Percentiles rank a stretch among this genome's conserved stretches.
Evolutionary conservation across 1,140 invertebrate species (phyloP).

Genomic region (Tachypleus tridentatus): DNA sequence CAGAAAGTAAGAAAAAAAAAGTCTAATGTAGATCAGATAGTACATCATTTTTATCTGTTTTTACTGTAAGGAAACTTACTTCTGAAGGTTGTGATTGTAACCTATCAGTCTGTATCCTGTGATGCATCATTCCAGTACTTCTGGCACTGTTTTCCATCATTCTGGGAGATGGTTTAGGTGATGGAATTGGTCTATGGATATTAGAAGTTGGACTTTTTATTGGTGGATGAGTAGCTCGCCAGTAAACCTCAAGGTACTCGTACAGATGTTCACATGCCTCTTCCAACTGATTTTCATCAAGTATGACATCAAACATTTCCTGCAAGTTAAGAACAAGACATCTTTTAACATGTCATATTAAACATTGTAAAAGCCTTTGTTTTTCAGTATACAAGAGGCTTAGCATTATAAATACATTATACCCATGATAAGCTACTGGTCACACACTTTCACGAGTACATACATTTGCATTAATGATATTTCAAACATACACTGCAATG

Average conservation of each 20-base stretch:
- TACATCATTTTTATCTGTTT: no score
- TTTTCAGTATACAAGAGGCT: slow-evolving; percentile 2
- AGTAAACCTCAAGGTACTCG: slow-evolving; percentile 95
- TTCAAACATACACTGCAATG: no score
- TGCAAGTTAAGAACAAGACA: slow-evolving; percentile 23
- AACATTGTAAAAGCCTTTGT: slow-evolving; percentile 6
- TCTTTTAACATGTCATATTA: slow-evolving; percentile 4
- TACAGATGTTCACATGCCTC: slow-evolving; percentile 98
- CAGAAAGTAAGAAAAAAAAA: no score
- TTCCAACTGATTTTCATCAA: slow-evolving; percentile 96
- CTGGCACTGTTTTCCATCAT: slow-evolving; percentile 12
- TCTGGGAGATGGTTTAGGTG: slow-evolving; percentile 28
- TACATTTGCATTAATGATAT: no score
- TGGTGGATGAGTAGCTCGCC: slow-evolving; percentile 93
- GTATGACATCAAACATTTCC: slow-evolving; percentile 97
- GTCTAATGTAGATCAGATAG: no score
- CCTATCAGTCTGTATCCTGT: no score
- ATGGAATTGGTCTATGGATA: slow-evolving; percentile 28
- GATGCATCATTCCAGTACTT: slow-evolving; percentile 11
- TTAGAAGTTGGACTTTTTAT: slow-evolving; percentile 23
- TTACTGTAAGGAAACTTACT: no score
- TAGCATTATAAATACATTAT: background rate
- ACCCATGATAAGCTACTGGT: no score
- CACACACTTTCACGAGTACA: no score
- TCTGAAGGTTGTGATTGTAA: no score